Evolutionary conservation across 2,113 vertebrate species (phyloP).

Genomic region (Salvelinus sp.): DNA sequence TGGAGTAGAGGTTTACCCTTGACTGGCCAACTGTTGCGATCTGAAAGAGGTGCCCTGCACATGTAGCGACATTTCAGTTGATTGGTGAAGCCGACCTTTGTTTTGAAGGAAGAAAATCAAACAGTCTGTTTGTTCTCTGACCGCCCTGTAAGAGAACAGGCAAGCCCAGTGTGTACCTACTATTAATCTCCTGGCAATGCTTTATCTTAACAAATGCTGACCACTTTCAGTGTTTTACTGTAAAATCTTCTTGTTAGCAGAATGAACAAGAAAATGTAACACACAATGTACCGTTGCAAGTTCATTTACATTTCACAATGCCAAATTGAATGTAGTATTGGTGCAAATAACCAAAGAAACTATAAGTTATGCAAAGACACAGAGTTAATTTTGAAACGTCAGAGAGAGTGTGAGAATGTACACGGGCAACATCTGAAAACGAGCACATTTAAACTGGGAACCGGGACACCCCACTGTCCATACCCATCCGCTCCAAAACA

Average conservation of each 20-base stretch:
- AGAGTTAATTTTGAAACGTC: not conserved
- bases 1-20: not conserved
- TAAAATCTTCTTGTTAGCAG: no score
- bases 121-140: not conserved
- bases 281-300: no score
- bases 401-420: no score
- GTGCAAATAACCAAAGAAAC: no score
- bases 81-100: slow-evolving; percentile 3
- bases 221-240: no score
- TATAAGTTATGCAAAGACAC: not conserved
- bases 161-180: not conserved
- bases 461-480: not conserved
- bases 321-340: no score
- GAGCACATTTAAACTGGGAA: not conserved
- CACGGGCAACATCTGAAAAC: not conserved
- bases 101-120: not conserved
- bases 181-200: no score
- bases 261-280: no score
- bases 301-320: no score
- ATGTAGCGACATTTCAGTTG: not conserved
- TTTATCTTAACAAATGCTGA: no score
- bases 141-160: not conserved
- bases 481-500: not conserved
- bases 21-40: not conserved
- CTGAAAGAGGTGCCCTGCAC: not conserved